Conservation (phyloP, 2,797 vertebrate species). For the Megalops cyprinoides region DNA sequence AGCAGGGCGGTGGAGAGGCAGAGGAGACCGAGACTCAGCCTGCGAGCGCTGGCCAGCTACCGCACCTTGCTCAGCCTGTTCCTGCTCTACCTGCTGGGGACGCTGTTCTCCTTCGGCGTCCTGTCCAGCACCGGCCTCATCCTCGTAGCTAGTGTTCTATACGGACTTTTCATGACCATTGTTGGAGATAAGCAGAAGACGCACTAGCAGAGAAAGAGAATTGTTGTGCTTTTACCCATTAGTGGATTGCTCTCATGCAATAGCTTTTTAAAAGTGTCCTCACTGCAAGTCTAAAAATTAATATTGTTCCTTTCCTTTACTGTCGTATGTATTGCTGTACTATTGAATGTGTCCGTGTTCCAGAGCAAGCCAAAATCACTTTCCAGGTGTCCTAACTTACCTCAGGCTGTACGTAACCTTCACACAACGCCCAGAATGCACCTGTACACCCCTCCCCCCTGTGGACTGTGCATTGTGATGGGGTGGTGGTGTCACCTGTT, state of each 20-base stretch:
- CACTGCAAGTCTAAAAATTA: neutral
- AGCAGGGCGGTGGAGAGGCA: conserved; percentile 34
- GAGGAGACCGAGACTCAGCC: conserved; percentile 77
- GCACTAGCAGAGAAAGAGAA: conserved; percentile 57
- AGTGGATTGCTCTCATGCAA: neutral
- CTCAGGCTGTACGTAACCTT: no score
- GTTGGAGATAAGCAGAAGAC: conserved; percentile 75
- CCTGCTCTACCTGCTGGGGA: conserved; percentile 73
- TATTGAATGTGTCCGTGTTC: neutral
- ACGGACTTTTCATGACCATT: conserved; percentile 76
- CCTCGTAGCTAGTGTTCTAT: conserved; percentile 70
- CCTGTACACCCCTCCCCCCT: no score
- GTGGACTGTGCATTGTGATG: neutral
- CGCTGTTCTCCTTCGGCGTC: conserved; percentile 75
- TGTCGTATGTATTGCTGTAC: neutral
- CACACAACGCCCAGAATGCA: no score
- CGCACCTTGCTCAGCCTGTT: conserved; percentile 76
- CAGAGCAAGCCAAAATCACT: neutral
- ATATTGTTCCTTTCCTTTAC: neutral
- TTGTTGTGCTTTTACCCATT: conserved; percentile 29
- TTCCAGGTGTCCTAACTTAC: no score
- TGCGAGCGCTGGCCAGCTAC: conserved; percentile 89
- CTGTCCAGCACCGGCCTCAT: conserved; percentile 76
- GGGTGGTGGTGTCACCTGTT: no score
- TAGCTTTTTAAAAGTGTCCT: neutral